Conservation (phyloP, 2,797 vertebrate genomes). For the Hyperoplus immaculatus region DNA sequence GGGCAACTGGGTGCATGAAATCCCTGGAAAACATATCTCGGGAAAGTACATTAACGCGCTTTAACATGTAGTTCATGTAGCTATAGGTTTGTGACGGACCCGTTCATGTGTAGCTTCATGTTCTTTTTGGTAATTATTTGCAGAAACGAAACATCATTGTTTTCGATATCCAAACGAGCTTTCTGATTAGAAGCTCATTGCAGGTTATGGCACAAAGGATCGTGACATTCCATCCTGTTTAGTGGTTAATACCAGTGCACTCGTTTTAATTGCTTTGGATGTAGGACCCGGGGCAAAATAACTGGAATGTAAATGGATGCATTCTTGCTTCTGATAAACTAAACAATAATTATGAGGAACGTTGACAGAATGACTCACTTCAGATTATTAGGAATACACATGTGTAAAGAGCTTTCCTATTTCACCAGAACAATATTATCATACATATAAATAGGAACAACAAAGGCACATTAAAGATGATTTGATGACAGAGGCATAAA, state of each 20-base stretch:
- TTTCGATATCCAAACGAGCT: conserved; percentile 51
- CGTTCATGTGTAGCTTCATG: conserved; percentile 32
- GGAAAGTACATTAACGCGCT: not conserved
- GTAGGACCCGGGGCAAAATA: conserved; percentile 32
- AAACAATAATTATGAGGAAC: conserved; percentile 31
- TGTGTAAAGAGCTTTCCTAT: conserved; percentile 8
- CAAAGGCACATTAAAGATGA: not conserved
- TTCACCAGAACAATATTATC: not conserved
- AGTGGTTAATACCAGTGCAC: conserved; percentile 47
- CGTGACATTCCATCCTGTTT: conserved; percentile 54
- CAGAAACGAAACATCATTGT: conserved; percentile 34
- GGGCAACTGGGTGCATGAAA: conserved; percentile 15
- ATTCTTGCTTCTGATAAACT: conserved; percentile 31
- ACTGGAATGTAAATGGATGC: conserved; percentile 38
- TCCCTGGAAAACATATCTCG: no score
- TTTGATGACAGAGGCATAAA: not conserved
- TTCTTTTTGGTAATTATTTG: conserved; percentile 42
- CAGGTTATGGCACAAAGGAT: conserved; percentile 44
- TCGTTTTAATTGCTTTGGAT: conserved; percentile 60
- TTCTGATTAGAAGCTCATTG: conserved; percentile 51
- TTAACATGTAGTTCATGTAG: conserved; percentile 24
- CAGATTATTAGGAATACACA: conserved; percentile 16
- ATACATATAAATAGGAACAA: not conserved
- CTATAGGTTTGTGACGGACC: conserved; percentile 22
- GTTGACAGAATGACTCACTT: conserved; percentile 29